Conservation (phyloP, 2,888 invertebrate species). For the Tigriopus californicus region DNA sequence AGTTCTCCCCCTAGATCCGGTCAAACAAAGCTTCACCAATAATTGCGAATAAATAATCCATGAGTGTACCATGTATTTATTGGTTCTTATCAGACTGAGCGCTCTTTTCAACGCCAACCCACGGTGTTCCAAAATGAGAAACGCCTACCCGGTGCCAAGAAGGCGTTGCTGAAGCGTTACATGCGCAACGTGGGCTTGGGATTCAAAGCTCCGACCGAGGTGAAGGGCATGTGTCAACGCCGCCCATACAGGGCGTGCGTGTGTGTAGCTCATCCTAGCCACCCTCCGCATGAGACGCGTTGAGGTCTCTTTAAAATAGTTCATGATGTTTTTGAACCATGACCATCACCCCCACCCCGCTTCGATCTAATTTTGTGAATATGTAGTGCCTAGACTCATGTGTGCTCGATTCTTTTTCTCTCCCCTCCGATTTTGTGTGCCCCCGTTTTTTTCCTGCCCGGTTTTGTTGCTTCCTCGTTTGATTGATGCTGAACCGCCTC, state of each 20-base stretch:
- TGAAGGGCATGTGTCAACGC: constrained; percentile 32
- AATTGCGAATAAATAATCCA: no score
- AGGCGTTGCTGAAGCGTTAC: constrained; percentile 40
- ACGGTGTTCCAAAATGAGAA: constrained; percentile 77
- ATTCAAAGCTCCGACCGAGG: constrained; percentile 91
- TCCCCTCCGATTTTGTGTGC: no score
- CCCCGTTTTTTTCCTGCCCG: neutral
- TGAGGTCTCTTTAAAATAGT: no score
- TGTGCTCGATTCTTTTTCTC: neutral
- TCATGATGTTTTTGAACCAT: no score
- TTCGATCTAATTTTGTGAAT: no score
- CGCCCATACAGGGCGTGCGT: no score
- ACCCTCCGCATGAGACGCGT: neutral
- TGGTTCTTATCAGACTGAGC: constrained; percentile 39
- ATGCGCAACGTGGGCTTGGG: constrained; percentile 79
- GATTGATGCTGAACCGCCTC: neutral
- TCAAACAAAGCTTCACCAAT: no score
- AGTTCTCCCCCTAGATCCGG: no score
- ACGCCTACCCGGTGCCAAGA: constrained; percentile 44
- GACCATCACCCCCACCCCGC: no score
- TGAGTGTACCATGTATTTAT: no score
- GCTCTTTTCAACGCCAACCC: constrained; percentile 84
- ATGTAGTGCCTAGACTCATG: no score
- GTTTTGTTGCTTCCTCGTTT: neutral
- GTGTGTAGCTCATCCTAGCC: no score